A percentile compares a stretch with the other conserved stretches of the same genome.
Conservation (phyloP, 2,797 vertebrate species). For the Acrocephalus scirpaceus region DNA sequence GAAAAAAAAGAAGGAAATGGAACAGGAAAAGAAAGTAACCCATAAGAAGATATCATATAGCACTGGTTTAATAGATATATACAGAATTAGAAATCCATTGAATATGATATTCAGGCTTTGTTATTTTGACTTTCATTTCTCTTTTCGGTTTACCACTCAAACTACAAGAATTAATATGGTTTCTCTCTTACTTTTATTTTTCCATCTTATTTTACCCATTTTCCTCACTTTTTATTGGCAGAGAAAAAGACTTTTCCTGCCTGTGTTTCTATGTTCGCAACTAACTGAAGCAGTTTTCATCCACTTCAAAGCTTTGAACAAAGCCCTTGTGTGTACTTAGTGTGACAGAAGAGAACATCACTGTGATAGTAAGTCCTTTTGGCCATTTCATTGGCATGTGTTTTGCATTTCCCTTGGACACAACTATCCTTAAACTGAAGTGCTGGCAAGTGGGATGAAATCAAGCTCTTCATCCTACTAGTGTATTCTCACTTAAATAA, state of each 20-base stretch:
- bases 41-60: slow-evolving; percentile 24
- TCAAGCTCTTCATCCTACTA: background rate
- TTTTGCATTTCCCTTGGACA: background rate
- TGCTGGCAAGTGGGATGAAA: background rate
- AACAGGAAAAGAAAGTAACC: slow-evolving; percentile 29
- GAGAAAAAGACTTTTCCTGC: background rate
- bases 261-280: background rate
- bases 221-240: background rate
- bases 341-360: slow-evolving; percentile 13
- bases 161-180: background rate
- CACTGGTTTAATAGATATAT: slow-evolving; percentile 55
- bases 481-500: background rate
- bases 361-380: background rate
- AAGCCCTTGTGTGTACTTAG: background rate
- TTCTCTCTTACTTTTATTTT: background rate
- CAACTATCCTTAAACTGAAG: background rate
- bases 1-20: background rate
- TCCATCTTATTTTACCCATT: background rate
- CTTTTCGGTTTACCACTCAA: background rate
- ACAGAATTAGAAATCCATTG: slow-evolving; percentile 51
- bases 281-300: background rate
- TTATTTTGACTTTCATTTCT: slow-evolving; percentile 28
- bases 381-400: background rate
- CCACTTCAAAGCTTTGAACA: background rate
- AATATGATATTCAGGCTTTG: slow-evolving; percentile 18